These are phyloP conservation scores for Stictonetta naevosa DNA, from an alignment of 2,113 vertebrate genomes.

Conservation along the genomic window DNA sequence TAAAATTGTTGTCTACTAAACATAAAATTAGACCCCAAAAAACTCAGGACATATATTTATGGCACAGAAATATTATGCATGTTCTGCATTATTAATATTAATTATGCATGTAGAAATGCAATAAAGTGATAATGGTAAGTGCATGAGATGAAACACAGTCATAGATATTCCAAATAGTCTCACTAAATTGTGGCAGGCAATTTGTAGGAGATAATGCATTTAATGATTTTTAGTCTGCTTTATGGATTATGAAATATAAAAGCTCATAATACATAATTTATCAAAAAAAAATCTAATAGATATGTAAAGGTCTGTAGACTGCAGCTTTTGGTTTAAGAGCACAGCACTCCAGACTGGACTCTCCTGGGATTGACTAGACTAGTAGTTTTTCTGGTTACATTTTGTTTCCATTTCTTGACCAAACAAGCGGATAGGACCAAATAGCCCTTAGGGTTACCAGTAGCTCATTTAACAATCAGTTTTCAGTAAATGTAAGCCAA, in stretches of 20 bases:
- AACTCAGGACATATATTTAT: neutral
- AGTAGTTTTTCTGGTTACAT: neutral
- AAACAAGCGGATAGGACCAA: neutral
- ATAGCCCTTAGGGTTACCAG: neutral
- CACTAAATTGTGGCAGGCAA: neutral
- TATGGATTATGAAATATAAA: neutral
- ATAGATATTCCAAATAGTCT: neutral
- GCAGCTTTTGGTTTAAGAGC: neutral
- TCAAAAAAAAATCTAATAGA: neutral
- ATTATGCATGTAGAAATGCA: neutral
- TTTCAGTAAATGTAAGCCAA: neutral
- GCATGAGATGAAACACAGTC: neutral
- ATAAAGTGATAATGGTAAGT: neutral
- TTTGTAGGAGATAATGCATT: neutral
- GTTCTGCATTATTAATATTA: neutral
- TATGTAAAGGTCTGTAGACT: neutral
- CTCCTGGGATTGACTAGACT: neutral
- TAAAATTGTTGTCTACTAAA: neutral
- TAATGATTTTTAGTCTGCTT: neutral
- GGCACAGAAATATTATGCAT: neutral
- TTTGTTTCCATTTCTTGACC: neutral
- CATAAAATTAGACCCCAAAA: neutral
- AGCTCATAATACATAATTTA: neutral
- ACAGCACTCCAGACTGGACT: neutral
- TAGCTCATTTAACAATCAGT: neutral